A percentile compares a stretch with the other conserved stretches of the same genome.
These are phyloP conservation scores for Phocides pigmalion DNA, from an alignment of 1,140 invertebrate genomes.

Conservation along the genomic window DNA sequence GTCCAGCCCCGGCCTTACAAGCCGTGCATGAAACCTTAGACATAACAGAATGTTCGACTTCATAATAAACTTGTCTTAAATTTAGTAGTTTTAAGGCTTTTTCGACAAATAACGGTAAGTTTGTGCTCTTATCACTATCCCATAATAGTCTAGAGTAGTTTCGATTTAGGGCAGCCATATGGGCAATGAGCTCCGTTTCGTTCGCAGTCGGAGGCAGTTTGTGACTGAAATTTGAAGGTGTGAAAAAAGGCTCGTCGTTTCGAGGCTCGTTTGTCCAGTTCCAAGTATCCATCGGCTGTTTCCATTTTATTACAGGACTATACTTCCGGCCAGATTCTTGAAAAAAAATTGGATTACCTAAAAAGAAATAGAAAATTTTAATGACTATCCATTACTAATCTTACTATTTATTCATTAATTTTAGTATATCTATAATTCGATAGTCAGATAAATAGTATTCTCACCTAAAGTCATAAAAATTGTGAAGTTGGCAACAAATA, in stretches of 20 bases:
- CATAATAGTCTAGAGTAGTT: constrained; percentile 88
- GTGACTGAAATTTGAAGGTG: constrained; percentile 81
- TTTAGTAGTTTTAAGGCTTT: constrained; percentile 92
- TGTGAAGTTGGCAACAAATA: constrained; percentile 26
- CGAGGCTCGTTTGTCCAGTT: constrained; percentile 78
- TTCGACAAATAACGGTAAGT: constrained; percentile 90
- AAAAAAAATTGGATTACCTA: constrained; percentile 77
- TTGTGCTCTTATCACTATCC: constrained; percentile 88
- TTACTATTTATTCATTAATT: too few species aligned
- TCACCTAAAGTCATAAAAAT: constrained; percentile 26
- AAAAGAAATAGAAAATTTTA: constrained; percentile 20
- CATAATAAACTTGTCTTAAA: constrained; percentile 91
- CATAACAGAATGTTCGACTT: constrained; percentile 95
- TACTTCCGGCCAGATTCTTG: constrained; percentile 56
- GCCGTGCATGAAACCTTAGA: constrained; percentile 95
- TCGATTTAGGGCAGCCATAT: constrained; percentile 76
- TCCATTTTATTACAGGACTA: constrained; percentile 83
- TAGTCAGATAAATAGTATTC: constrained; percentile 6
- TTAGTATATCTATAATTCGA: background rate
- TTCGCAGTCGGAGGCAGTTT: constrained; percentile 77
- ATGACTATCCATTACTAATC: background rate
- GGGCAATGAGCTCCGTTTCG: constrained; percentile 83
- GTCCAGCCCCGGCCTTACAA: constrained; percentile 93
- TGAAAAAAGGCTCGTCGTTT: constrained; percentile 82
- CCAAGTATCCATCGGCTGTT: constrained; percentile 83